Evolutionary conservation across 2,888 invertebrate genomes (phyloP), one percentile per base, ranked within the genome.

Genomic region (Sicus ferrugineus): DNA sequence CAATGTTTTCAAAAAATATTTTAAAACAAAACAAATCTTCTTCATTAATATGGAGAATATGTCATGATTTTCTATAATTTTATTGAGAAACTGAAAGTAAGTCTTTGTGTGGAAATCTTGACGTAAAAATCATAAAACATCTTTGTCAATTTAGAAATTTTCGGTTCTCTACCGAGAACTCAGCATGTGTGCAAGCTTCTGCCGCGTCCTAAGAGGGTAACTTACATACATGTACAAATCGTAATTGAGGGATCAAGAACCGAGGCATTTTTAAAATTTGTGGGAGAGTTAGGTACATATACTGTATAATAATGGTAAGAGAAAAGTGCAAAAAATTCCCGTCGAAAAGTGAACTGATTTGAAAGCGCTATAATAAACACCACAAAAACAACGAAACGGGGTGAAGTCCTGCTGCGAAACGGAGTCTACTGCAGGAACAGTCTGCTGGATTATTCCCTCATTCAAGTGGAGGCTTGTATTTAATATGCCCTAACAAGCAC

Each of bases 221-320:
- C 50, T 50, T 7, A 64, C 21, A 64, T 52, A 21, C 52, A 31
- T 34, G 64, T 30, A 34, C n/a, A 50, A 64, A 46, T 58, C 42
- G 78, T 79, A 79, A 80, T 79, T 79, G 79, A 77, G 77, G 79
- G 80, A 75, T 79, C 80, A 80, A 79, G 80, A 77, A 75, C 78
- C 79, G 74, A 77, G 73, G 74, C 79, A 78, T 66, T 61, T 61
- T 19, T 16, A 21, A 76, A 78, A 78, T 80, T 80, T 80, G 77
- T 74, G 76, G 75, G 72, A 78, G 80, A 76, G 75, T 77, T 79
- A 74, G 76, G 77, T 76, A 77, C 77, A 38, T 54, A 28, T 66
- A 28, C 26, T 19, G 31, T n/a, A 46, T 30, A 66, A 66, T 56
- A 21, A 66, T n/a, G 38, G 54, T 38, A 56, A 26, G 28, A 65